Evolutionary conservation across 2,888 invertebrate species (phyloP), one percentile per base, ranked within the genome.

Genomic region (Ophion obscuratus): DNA sequence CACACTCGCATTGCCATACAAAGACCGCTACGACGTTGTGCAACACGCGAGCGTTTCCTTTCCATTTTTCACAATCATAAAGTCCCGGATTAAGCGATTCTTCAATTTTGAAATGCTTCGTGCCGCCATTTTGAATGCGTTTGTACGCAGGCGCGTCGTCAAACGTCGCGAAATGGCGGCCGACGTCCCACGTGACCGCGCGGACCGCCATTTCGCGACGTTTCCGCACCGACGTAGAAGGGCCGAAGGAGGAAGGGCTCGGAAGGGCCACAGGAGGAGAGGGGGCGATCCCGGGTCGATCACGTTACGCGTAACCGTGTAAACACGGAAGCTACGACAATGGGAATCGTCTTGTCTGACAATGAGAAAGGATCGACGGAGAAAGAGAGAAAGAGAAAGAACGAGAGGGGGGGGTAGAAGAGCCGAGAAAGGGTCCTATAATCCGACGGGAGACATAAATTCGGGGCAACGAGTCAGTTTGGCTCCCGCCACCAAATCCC

Each of bases 381-480:
- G 24, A 62, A 14, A 62, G 9, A 17, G 71, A 71, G 57, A 62
- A 14, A 62, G 1, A 17, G 71, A 71, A 31, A 31, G 31, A 57
- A 31, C 5, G 71, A n/a, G 68, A 57, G 71, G 10, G 31, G 44
- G 83, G 85, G 81, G 88, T 84, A 78, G 86, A 85, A 67, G 20
- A 24, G 47, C 59, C 10, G 89, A 88, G 88, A 31, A 57, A 59
- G 88, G 89, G 90, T 89, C 88, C 88, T 89, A 90, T 93, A 93
- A 93, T 93, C 93, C 91, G 93, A 93, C 92, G 92, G 91, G 87
- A 87, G 90, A 91, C 93, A 93, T 93, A 93, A 93, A 93, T 93
- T 93, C 91, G 92, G 92, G 93, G 92, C 89, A 93, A 93, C 93
- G 91, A 93, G 93, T 93, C 92, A 93, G 92, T 93, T 93, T 92